These are phyloP conservation scores for Odontesthes bonariensis DNA, from an alignment of 2,113 vertebrate species.

Conservation along the genomic window DNA sequence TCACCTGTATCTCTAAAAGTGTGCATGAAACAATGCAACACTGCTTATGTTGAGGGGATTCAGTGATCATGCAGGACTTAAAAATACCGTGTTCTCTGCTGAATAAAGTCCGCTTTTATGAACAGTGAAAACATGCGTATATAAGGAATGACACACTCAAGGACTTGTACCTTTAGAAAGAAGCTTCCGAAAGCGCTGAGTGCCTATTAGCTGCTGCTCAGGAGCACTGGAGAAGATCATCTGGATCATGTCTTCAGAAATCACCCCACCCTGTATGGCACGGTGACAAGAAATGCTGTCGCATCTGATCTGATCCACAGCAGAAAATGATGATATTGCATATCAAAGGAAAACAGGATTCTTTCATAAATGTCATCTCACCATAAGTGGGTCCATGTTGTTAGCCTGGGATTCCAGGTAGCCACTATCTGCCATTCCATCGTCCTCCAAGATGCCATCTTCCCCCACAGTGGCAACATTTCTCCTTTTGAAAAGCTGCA, in stretches of 20 bases:
- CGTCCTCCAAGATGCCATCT: slow-evolving; percentile 90
- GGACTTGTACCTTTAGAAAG: slow-evolving; percentile 92
- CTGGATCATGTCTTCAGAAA: slow-evolving; percentile 98
- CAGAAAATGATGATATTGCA: neutral
- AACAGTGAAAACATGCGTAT: neutral
- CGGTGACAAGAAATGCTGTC: neutral
- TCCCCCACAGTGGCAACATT: slow-evolving; percentile 95
- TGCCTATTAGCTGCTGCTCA: slow-evolving; percentile 96
- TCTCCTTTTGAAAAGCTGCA: slow-evolving; percentile 95
- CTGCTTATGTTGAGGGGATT: neutral
- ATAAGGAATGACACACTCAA: neutral
- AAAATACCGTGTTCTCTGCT: neutral
- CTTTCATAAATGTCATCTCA: slow-evolving; percentile 71
- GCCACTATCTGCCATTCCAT: slow-evolving; percentile 96
- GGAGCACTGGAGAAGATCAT: slow-evolving; percentile 98
- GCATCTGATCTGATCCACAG: neutral
- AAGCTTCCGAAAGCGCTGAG: slow-evolving; percentile 96
- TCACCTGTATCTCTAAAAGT: neutral
- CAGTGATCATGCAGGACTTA: neutral
- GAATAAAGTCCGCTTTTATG: neutral
- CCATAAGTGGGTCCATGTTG: slow-evolving; percentile 94
- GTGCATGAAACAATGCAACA: neutral
- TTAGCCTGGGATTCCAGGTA: slow-evolving; percentile 95
- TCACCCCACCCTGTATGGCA: slow-evolving; percentile 82
- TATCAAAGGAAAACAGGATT: neutral